A percentile compares a stretch with the other conserved stretches of the same genome.
Evolutionary conservation across 2,888 invertebrate genomes (phyloP).

Genomic region (Leptothorax acervorum): DNA sequence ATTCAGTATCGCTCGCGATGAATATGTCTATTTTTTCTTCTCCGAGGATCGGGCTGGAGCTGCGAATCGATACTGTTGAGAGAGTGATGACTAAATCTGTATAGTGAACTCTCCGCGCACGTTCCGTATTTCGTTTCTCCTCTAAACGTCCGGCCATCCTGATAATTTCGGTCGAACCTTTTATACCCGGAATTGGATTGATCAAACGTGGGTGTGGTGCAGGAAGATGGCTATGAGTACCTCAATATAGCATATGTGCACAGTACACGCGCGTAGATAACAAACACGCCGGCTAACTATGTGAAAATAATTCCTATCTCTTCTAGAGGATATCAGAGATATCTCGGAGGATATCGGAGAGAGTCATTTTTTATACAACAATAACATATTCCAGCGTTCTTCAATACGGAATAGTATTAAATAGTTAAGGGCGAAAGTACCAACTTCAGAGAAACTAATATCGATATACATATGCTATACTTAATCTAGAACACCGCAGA

Average conservation of each 20-base stretch:
- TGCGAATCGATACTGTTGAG: slow-evolving; percentile 64
- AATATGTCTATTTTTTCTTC: slow-evolving; percentile 11
- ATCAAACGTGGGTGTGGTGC: slow-evolving; percentile 71
- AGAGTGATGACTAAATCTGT: slow-evolving; percentile 69
- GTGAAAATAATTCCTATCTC: slow-evolving; percentile 6
- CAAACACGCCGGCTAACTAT: slow-evolving; percentile 13
- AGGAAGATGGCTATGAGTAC: slow-evolving; percentile 49
- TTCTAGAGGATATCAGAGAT: background rate
- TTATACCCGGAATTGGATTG: slow-evolving; percentile 79
- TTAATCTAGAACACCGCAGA: slow-evolving; percentile 1
- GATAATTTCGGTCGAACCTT: slow-evolving; percentile 80
- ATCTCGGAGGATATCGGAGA: background rate
- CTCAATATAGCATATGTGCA: background rate
- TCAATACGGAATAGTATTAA: background rate
- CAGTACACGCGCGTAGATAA: slow-evolving; percentile 15
- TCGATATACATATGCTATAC: background rate
- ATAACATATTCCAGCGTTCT: background rate
- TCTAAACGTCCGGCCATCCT: slow-evolving; percentile 62
- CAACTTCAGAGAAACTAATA: slow-evolving; percentile 7
- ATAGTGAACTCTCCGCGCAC: slow-evolving; percentile 50
- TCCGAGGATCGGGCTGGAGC: slow-evolving; percentile 30
- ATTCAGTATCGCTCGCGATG: background rate
- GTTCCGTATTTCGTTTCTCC: slow-evolving; percentile 66
- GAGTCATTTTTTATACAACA: background rate
- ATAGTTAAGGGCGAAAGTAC: background rate